Evolutionary conservation across 2,888 invertebrate genomes (phyloP).

Genomic region (Ectobius pallidus): DNA sequence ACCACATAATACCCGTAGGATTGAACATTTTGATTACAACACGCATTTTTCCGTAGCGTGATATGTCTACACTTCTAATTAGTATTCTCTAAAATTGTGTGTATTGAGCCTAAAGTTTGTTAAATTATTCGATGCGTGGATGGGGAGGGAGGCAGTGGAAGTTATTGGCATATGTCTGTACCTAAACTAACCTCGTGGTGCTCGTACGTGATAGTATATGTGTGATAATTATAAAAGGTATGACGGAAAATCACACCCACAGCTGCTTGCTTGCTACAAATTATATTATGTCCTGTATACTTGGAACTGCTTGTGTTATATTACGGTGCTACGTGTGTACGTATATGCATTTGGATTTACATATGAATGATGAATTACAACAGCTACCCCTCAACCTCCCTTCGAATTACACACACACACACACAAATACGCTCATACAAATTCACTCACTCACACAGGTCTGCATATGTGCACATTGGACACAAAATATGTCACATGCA

Average conservation of each 20-base stretch:
- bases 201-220: conserved; percentile 16
- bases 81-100: background rate
- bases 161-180: conserved; percentile 16
- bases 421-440: no score
- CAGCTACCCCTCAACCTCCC: background rate
- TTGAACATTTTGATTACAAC: conserved; percentile 27
- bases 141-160: background rate
- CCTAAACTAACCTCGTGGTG: background rate
- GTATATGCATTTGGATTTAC: conserved; percentile 35
- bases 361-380: conserved; percentile 38
- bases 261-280: conserved; percentile 25
- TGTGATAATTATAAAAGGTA: conserved; percentile 36
- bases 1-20: background rate
- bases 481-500: conserved; percentile 25
- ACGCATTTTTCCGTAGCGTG: conserved; percentile 4
- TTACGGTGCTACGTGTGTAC: conserved; percentile 2
- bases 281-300: conserved; percentile 32
- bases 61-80: conserved; percentile 7
- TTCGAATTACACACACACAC: background rate
- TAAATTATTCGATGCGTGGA: background rate
- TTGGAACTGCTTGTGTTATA: background rate
- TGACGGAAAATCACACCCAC: conserved; percentile 33
- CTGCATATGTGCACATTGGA: background rate
- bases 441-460: no score
- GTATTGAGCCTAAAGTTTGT: background rate